These are phyloP conservation scores for Setipinna tenuifilis DNA, from an alignment of 2,797 vertebrate genomes.

Conservation along the genomic window DNA sequence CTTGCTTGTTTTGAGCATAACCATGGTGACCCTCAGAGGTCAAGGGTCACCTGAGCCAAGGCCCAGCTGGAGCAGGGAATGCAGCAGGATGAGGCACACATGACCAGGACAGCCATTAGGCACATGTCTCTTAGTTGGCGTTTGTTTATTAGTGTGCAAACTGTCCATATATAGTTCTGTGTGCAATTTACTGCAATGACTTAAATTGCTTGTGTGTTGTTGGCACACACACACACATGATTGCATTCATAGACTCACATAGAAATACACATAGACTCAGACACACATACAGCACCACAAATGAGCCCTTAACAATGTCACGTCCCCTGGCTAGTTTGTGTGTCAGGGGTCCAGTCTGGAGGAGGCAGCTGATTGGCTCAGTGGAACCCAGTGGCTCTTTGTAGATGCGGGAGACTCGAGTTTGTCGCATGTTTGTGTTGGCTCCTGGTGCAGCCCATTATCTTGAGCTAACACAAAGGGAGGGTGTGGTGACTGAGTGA, in stretches of 20 bases:
- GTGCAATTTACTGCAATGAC: neutral
- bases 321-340: neutral
- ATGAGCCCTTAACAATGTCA: neutral
- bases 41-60: conserved; percentile 35
- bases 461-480: conserved; percentile 1
- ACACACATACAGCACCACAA: neutral
- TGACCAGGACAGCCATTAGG: conserved; percentile 8
- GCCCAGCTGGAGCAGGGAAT: conserved; percentile 38
- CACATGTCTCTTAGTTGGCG: neutral
- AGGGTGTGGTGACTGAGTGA: conserved; percentile 6
- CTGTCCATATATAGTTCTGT: neutral
- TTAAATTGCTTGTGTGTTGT: neutral
- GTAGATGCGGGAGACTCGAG: neutral
- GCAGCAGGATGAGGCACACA: conserved; percentile 44
- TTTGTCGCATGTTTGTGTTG: conserved; percentile 12
- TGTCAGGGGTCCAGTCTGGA: conserved; percentile 1
- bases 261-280: neutral
- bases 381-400: neutral
- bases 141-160: neutral
- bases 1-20: conserved; percentile 30
- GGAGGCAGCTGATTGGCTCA: neutral
- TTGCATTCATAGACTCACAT: too few species aligned
- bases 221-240: neutral
- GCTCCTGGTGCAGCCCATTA: neutral
- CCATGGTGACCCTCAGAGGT: conserved; percentile 26